Conservation (phyloP, 2,888 invertebrate genomes). For the Pollenia labialis region DNA sequence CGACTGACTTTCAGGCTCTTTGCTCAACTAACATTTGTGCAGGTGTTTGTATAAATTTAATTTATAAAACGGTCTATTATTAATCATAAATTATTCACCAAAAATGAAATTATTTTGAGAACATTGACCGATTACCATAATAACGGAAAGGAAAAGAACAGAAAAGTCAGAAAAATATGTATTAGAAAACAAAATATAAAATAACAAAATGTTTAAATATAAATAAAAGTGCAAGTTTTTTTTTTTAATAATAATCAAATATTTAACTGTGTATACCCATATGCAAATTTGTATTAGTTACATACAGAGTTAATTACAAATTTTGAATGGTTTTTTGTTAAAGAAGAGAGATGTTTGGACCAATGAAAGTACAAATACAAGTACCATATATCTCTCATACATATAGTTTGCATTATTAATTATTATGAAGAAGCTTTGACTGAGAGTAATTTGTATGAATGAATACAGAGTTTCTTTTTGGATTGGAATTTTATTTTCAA, state of each 20-base stretch:
- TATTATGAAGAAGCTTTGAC: neutral
- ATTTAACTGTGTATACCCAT: neutral
- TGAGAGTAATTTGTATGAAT: conserved; percentile 1
- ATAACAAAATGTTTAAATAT: conserved; percentile 29
- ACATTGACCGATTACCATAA: conserved; percentile 70
- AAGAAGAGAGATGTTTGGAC: too few relatives aligned
- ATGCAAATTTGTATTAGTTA: neutral
- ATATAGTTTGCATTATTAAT: conserved; percentile 8
- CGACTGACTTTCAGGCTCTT: neutral
- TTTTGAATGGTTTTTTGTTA: too few relatives aligned
- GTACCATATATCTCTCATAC: too few relatives aligned
- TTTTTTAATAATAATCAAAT: neutral
- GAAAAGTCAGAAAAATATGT: neutral
- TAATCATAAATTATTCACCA: conserved; percentile 41
- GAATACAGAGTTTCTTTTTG: conserved; percentile 27
- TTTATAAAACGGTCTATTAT: conserved; percentile 6
- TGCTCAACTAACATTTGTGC: neutral
- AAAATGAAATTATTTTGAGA: conserved; percentile 47
- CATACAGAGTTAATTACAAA: too few relatives aligned
- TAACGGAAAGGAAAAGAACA: conserved; percentile 20
- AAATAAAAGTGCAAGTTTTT: conserved; percentile 61
- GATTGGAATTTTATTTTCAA: conserved; percentile 35
- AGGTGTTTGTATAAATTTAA: conserved; percentile 20
- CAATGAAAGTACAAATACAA: too few relatives aligned
- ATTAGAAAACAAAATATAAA: conserved; percentile 15